Conservation (phyloP, 2,888 invertebrate genomes). For the Tanytarsus gracilentus region DNA sequence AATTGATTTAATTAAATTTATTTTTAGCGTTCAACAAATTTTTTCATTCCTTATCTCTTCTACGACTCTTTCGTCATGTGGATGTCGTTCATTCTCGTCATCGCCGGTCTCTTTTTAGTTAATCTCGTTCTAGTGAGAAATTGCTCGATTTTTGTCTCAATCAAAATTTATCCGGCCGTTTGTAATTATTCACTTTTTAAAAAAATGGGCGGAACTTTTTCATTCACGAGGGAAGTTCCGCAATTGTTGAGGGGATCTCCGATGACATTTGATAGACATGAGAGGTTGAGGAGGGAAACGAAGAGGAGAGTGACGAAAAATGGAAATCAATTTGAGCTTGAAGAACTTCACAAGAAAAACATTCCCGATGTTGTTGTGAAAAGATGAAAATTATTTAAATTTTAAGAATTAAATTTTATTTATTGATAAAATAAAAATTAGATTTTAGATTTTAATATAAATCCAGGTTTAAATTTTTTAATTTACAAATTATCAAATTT, state of each 20-base stretch:
- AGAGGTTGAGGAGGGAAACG: too few relatives aligned
- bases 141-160: constrained; percentile 19
- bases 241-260: neutral
- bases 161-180: constrained; percentile 23
- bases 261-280: neutral
- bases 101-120: constrained; percentile 8
- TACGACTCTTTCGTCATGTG: constrained; percentile 13
- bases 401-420: too few relatives aligned
- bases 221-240: constrained; percentile 7
- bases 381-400: too few relatives aligned
- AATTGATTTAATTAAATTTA: neutral
- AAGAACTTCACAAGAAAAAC: too few relatives aligned
- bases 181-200: constrained; percentile 20
- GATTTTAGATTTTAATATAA: too few relatives aligned
- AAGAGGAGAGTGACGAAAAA: too few relatives aligned
- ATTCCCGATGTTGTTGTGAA: too few relatives aligned
- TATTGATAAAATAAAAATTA: too few relatives aligned
- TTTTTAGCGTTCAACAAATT: constrained; percentile 7
- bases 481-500: too few relatives aligned
- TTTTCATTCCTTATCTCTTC: constrained; percentile 11
- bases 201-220: constrained; percentile 6
- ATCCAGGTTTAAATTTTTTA: too few relatives aligned
- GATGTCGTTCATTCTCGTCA: constrained; percentile 1
- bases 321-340: too few relatives aligned
- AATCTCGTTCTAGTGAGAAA: constrained; percentile 19